Conservation (phyloP, 2,888 invertebrate genomes). For the Sericinus montela region DNA sequence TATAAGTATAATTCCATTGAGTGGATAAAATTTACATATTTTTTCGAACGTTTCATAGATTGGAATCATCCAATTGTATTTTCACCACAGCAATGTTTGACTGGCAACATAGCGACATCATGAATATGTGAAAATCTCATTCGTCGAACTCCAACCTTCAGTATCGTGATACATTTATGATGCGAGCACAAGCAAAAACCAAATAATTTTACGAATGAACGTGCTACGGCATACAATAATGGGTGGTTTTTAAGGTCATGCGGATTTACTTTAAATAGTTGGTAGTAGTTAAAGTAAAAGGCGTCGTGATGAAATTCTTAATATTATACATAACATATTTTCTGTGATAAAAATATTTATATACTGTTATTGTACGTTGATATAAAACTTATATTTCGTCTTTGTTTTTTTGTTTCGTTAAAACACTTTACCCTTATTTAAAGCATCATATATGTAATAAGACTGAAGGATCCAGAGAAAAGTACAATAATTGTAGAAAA, state of each 20-base stretch:
- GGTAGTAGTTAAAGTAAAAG: slow-evolving; percentile 23
- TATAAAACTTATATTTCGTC: too few species aligned
- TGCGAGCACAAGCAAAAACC: slow-evolving; percentile 49
- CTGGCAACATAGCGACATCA: slow-evolving; percentile 62
- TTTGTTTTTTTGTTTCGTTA: too few species aligned
- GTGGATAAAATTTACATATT: slow-evolving; percentile 26
- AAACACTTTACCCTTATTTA: too few species aligned
- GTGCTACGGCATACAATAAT: slow-evolving; percentile 39
- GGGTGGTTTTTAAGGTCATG: slow-evolving; percentile 33
- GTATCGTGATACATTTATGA: slow-evolving; percentile 58
- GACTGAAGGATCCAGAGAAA: too few species aligned
- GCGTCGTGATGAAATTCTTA: slow-evolving; percentile 8
- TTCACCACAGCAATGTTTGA: slow-evolving; percentile 53
- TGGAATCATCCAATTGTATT: slow-evolving; percentile 59
- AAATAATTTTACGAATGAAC: slow-evolving; percentile 53
- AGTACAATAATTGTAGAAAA: too few species aligned
- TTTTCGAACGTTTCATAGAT: slow-evolving; percentile 43
- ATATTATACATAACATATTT: too few species aligned
- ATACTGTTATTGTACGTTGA: too few species aligned
- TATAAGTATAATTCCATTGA: not conserved
- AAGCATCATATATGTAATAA: too few species aligned
- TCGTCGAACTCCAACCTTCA: slow-evolving; percentile 47
- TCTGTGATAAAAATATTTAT: too few species aligned
- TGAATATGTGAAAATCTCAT: slow-evolving; percentile 71
- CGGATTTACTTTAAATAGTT: slow-evolving; percentile 30